phyloP scores from a whole-genome alignment of 2,888 invertebrate genomes.

The Tridacna gigas region DNA sequence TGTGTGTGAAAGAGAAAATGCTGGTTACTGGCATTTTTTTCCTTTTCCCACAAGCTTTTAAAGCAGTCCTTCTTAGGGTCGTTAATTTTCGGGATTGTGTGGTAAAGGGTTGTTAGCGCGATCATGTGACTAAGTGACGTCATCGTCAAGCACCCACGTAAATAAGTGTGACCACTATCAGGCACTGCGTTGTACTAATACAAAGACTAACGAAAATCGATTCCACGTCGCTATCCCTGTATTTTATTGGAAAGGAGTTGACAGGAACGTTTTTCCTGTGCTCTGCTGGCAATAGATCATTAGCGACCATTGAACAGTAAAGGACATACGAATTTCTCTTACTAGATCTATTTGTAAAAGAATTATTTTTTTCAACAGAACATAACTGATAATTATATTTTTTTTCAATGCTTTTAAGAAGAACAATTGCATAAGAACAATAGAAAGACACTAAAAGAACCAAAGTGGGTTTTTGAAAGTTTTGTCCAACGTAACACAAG shows the following conservation, averaged over 20 bases:
- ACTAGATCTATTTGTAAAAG: background rate
- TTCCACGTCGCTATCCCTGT: background rate
- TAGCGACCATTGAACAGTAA: background rate
- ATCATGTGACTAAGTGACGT: slow-evolving; percentile 10
- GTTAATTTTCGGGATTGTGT: too few relatives aligned
- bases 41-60: too few relatives aligned
- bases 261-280: background rate
- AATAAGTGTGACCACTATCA: background rate
- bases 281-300: background rate
- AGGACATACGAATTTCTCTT: background rate
- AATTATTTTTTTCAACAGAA: background rate
- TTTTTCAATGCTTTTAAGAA: too few relatives aligned
- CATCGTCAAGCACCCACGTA: slow-evolving; percentile 11
- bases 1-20: too few relatives aligned
- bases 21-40: too few relatives aligned
- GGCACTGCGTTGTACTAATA: background rate
- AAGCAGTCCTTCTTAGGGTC: too few relatives aligned
- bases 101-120: too few relatives aligned
- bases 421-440: too few relatives aligned
- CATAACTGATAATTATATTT: too few relatives aligned
- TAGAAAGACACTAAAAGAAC: background rate
- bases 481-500: background rate
- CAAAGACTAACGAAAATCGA: background rate
- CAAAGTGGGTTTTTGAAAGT: background rate
- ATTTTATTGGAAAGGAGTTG: background rate